phyloP scores from a whole-genome alignment of 2,888 invertebrate species.

The Cheilosia scutellata region DNA sequence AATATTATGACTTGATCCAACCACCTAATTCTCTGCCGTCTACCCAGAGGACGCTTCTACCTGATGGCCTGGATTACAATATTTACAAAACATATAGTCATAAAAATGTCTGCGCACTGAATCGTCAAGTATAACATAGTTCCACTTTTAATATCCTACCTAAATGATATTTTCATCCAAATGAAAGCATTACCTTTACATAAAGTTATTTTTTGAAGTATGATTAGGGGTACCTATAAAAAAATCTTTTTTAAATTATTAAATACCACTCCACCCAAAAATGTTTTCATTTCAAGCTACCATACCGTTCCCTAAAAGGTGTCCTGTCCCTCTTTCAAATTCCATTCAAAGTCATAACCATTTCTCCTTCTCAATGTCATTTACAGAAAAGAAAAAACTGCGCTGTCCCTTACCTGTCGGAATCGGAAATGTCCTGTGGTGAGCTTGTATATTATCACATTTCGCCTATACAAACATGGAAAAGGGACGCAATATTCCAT shows the following conservation, averaged over 20 bases:
- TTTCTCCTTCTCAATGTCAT: constrained; percentile 51
- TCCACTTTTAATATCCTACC: no score
- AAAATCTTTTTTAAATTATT: not conserved
- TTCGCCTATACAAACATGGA: constrained; percentile 36
- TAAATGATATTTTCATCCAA: not conserved
- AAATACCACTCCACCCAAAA: constrained; percentile 2
- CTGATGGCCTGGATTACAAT: no score
- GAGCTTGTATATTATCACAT: constrained; percentile 47
- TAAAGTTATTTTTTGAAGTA: not conserved
- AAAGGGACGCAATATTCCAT: constrained; percentile 67
- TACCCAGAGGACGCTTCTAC: no score
- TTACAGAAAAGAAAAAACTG: constrained; percentile 30
- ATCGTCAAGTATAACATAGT: no score
- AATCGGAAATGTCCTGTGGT: constrained; percentile 45
- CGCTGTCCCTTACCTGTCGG: constrained; percentile 40
- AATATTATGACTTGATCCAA: no score
- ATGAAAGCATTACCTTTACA: not conserved
- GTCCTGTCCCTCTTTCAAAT: constrained; percentile 23
- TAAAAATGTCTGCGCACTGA: no score
- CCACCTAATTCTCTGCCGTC: no score
- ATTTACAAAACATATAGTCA: no score
- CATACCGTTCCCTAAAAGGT: constrained; percentile 18
- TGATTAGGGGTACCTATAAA: not conserved
- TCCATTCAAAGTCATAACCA: constrained; percentile 28
- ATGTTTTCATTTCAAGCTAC: constrained; percentile 12